Base-by-base conservation (phyloP, 53 echinoderm and acorn worm genomes). In the Antedon mediterranea region DNA sequence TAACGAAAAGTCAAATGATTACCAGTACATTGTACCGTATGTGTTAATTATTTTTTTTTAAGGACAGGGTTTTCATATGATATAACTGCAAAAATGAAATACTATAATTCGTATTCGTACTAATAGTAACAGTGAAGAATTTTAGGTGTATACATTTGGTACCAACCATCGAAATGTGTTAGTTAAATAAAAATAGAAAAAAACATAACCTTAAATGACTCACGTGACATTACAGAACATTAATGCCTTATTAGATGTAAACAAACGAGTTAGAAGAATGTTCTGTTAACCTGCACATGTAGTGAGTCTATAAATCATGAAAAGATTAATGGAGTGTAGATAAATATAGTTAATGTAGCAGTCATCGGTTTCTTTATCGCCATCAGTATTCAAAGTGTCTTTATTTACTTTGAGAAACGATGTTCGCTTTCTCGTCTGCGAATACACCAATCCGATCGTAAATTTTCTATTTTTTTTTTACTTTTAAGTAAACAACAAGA, bases 171-270 rank as follows among this genome's bases (percentile, higher is more conserved):
- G n/a, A n/a, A n/a, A n/a, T n/a, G n/a, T n/a, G n/a, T n/a, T n/a
- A n/a, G n/a, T n/a, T 7, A 41, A 41, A 13, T 41, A 41, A 41
- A 41, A 13, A 41, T 57, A 57, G 23, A 57, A 6, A 18, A 23
- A 57, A 26, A 57, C 57, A 37, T 11, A 37, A 37, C 57, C 23
- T 57, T 57, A 18, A 1, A 15, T 57, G 20, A 57, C 57, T 57
- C 57, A 57, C 20, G 23, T 15, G 57, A 57, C 57, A 57, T 57
- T 57, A 57, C 13, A 57, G 57, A 57, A 23, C 57, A 57, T 57
- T 57, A 57, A 57, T 57, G 57, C 57, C 57, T 57, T 57, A 57
- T 57, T 57, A 57, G 57, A 57, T 57, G 57, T 57, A 57, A 57
- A 57, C 57, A 57, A 11, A 23, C 57, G 9, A 15, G 14, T 57